These are phyloP conservation scores for Microtus oregoni DNA, from an alignment of 2,113 vertebrate species.

Conservation along the genomic window DNA sequence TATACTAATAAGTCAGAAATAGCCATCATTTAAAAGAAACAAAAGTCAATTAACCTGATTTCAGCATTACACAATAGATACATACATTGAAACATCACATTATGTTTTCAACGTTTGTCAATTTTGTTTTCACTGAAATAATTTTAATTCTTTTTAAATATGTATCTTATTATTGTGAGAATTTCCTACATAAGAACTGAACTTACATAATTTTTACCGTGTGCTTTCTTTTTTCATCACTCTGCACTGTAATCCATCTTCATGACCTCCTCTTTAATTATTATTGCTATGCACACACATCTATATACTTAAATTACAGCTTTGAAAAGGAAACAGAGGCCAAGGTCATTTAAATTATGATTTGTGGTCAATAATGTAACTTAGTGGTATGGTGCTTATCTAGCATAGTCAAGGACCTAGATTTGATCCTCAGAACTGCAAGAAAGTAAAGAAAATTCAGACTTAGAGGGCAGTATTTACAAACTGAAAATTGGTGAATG, in stretches of 20 bases:
- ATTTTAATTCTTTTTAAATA: neutral
- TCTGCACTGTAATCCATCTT: neutral
- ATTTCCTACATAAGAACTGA: neutral
- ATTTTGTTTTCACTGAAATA: neutral
- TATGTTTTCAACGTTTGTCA: neutral
- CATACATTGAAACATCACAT: neutral
- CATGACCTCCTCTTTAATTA: neutral
- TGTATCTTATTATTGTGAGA: neutral
- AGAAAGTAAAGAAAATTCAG: neutral
- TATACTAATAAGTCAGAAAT: conserved; percentile 16
- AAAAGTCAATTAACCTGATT: neutral
- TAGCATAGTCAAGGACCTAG: neutral
- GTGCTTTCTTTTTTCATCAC: no score
- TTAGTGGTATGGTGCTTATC: neutral
- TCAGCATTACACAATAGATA: neutral
- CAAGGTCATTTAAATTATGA: neutral
- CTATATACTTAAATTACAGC: neutral
- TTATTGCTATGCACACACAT: neutral
- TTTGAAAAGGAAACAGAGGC: neutral
- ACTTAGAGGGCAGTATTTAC: neutral
- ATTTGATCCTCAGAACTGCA: neutral
- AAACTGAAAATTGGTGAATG: neutral
- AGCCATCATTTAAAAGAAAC: neutral
- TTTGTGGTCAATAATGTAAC: neutral
- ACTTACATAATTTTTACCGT: neutral